Evolutionary conservation across 2,113 vertebrate species (phyloP).

Genomic region (Myiozetetes cayanensis): DNA sequence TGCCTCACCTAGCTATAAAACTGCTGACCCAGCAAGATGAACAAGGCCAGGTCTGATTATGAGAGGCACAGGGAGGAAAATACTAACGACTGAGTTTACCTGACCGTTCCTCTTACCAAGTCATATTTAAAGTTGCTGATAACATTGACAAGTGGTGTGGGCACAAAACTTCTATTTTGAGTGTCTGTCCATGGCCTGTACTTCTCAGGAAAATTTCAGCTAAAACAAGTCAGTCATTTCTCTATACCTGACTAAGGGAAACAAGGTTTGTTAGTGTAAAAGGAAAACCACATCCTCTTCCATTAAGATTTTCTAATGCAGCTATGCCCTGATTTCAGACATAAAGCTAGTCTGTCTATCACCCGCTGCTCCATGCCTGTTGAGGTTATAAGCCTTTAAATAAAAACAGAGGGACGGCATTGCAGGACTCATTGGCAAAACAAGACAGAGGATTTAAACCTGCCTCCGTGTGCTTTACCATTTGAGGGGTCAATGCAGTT

Average conservation of each 20-base stretch:
- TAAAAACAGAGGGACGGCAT: not conserved
- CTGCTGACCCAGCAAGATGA: not conserved
- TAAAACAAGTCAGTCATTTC: not conserved
- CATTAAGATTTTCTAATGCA: not conserved
- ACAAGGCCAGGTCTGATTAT: not conserved
- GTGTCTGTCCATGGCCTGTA: not conserved
- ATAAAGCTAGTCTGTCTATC: not conserved
- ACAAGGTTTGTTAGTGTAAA: not conserved
- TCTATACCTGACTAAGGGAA: not conserved
- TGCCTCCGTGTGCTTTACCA: accelerated
- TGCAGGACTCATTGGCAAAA: not conserved
- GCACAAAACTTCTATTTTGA: not conserved
- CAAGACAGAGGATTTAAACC: not conserved
- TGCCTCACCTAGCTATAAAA: not conserved
- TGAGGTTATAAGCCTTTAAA: not conserved
- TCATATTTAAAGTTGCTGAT: not conserved
- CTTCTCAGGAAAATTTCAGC: not conserved
- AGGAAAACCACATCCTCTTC: not conserved
- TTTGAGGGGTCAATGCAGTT: not conserved
- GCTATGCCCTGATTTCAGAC: not conserved
- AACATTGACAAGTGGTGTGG: not conserved
- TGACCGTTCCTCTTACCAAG: not conserved
- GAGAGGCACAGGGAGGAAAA: not conserved
- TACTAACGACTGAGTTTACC: not conserved
- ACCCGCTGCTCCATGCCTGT: not conserved